phyloP scores from a whole-genome alignment of 1,140 invertebrate species.

The Bombus pyrosoma region DNA sequence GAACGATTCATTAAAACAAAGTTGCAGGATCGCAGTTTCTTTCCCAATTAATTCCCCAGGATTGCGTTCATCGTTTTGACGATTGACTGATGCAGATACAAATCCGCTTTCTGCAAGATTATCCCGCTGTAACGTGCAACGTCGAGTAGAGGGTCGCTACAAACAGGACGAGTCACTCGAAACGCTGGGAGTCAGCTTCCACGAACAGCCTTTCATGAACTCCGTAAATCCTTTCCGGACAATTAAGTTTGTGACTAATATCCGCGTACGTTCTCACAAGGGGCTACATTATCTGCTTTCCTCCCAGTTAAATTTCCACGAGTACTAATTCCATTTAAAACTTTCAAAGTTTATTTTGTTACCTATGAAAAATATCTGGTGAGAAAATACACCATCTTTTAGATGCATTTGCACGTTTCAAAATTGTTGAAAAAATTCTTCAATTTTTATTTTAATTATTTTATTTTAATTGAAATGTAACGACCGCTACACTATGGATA shows the following conservation, averaged over 20 bases:
- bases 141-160: not conserved
- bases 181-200: not conserved
- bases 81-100: conserved; percentile 11
- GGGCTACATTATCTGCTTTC: not conserved
- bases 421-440: too few species aligned
- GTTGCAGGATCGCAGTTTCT: not conserved
- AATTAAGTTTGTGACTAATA: conserved; percentile 11
- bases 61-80: not conserved
- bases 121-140: not conserved
- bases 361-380: not conserved
- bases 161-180: not conserved
- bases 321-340: not conserved
- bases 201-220: not conserved
- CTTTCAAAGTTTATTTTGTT: not conserved
- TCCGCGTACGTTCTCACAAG: not conserved
- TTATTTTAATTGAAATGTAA: too few species aligned
- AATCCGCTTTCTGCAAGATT: not conserved
- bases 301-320: not conserved
- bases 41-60: not conserved
- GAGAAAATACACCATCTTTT: not conserved
- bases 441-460: too few species aligned
- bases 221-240: not conserved
- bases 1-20: conserved; percentile 24
- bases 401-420: too few species aligned
- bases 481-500: too few species aligned